phyloP scores from a whole-genome alignment of 1,140 invertebrate genomes.

The Bathynomus jamesi region DNA sequence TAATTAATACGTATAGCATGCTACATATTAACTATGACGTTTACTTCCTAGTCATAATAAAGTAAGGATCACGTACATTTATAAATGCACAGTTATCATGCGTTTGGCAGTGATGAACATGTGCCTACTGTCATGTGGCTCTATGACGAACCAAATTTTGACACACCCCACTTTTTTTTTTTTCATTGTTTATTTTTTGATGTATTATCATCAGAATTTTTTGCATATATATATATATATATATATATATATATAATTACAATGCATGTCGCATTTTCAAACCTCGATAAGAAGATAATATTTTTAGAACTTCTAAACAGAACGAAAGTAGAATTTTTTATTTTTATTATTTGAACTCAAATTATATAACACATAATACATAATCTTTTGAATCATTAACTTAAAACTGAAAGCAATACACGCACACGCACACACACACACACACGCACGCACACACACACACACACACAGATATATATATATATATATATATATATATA shows the following conservation, averaged over 20 bases:
- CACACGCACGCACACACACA: neutral
- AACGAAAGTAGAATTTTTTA: neutral
- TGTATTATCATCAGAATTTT: too few species aligned
- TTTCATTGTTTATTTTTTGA: neutral
- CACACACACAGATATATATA: neutral
- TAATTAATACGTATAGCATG: neutral
- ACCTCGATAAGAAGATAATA: too few species aligned
- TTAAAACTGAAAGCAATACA: neutral
- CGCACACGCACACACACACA: neutral
- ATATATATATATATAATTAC: too few species aligned
- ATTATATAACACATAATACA: neutral
- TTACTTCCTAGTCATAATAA: neutral
- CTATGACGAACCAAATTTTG: neutral
- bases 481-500: constrained; percentile 1
- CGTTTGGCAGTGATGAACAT: neutral
- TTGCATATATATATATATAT: too few species aligned
- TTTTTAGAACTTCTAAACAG: neutral
- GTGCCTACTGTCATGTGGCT: neutral
- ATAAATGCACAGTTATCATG: neutral
- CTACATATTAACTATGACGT: neutral
- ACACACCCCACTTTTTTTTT: neutral
- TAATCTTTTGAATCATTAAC: neutral
- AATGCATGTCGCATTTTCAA: too few species aligned
- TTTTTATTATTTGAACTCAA: neutral
- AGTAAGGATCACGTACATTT: neutral